Conservation (phyloP, 2,113 vertebrate species). For the Murina feae region DNA sequence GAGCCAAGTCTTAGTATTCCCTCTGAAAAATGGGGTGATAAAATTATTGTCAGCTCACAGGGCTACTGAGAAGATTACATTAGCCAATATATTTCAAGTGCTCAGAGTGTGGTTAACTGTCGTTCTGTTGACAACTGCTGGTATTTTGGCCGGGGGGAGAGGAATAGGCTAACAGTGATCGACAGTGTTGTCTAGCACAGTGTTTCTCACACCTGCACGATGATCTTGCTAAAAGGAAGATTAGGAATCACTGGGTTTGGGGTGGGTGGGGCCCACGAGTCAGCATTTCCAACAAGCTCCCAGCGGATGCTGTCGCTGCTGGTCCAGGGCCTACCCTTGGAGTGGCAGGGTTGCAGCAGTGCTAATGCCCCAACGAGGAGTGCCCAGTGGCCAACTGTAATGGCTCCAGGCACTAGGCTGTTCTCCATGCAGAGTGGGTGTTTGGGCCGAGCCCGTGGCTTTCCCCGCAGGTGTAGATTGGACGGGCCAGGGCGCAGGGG, state of each 20-base stretch:
- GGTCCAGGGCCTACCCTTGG: background rate
- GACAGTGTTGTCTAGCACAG: no score
- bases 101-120: background rate
- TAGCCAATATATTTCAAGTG: background rate
- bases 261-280: background rate
- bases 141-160: background rate
- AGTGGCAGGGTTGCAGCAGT: background rate
- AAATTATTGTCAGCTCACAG: background rate
- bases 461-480: background rate
- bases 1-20: background rate
- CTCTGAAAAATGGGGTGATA: background rate
- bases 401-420: background rate
- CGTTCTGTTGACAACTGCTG: background rate
- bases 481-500: rapidly evolving
- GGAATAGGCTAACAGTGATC: background rate
- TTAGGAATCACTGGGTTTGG: background rate
- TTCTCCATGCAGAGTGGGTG: background rate
- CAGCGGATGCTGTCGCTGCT: background rate
- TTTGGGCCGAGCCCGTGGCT: background rate
- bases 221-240: background rate
- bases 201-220: background rate
- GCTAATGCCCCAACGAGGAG: background rate
- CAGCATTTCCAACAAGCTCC: background rate
- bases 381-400: background rate
- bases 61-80: background rate